Conservation (phyloP, 2,888 invertebrate genomes). For the Leptopilina syphax region DNA sequence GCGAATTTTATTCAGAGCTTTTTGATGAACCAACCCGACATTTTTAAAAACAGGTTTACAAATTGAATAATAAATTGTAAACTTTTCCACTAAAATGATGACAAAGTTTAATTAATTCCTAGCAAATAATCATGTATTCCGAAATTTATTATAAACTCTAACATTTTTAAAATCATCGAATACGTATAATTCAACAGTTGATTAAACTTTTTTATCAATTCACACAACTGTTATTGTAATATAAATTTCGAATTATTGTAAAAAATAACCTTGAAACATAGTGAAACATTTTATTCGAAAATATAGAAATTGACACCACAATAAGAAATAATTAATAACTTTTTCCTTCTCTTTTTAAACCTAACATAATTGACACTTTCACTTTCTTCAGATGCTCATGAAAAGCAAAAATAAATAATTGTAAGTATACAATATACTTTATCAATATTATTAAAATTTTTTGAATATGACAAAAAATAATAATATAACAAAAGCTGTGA, state of each 20-base stretch:
- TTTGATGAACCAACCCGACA: neutral
- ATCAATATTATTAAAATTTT: too few relatives aligned
- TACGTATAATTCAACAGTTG: too few relatives aligned
- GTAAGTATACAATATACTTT: neutral
- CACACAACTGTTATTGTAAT: too few relatives aligned
- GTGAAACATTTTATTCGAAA: neutral
- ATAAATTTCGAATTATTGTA: neutral
- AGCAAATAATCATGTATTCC: too few relatives aligned
- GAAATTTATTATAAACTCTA: too few relatives aligned
- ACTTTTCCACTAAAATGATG: neutral
- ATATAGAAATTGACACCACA: neutral
- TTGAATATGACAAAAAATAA: too few relatives aligned
- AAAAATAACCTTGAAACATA: neutral
- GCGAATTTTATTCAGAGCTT: neutral
- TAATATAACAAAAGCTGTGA: too few relatives aligned
- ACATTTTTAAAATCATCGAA: too few relatives aligned
- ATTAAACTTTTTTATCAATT: too few relatives aligned
- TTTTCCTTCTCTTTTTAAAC: neutral
- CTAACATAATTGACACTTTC: neutral
- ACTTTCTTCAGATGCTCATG: neutral
- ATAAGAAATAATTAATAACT: neutral
- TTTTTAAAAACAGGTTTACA: constrained; percentile 2
- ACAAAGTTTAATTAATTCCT: neutral
- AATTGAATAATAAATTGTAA: neutral
- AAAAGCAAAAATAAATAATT: neutral